These are phyloP conservation scores for Caranx melampygus DNA, from an alignment of 2,113 vertebrate species.

Conservation along the genomic window DNA sequence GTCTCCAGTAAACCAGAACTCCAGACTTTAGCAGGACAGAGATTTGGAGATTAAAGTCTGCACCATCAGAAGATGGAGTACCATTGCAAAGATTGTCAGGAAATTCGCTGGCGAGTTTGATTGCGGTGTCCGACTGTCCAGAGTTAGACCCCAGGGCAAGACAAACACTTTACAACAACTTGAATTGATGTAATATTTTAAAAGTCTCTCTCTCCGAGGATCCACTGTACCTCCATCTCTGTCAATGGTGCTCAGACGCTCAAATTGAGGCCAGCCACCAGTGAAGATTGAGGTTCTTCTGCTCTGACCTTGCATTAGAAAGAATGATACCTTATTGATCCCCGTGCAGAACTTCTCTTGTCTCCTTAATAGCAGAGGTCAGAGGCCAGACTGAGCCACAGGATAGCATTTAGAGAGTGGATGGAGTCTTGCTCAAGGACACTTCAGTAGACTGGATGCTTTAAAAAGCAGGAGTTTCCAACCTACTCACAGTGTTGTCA, in stretches of 20 bases:
- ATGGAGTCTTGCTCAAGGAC: conserved; percentile 45
- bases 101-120: too few species aligned
- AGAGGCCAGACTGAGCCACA: conserved; percentile 48
- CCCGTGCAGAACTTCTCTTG: conserved; percentile 39
- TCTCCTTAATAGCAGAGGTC: conserved; percentile 59
- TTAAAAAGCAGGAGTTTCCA: conserved; percentile 21
- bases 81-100: too few species aligned
- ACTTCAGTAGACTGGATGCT: conserved; percentile 26
- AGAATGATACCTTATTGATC: conserved; percentile 67
- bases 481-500: conserved; percentile 14
- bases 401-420: conserved; percentile 16
- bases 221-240: conserved; percentile 9
- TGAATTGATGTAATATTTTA: conserved; percentile 1
- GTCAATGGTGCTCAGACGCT: neutral
- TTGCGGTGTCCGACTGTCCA: too few species aligned
- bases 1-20: neutral
- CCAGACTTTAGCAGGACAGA: conserved; percentile 4
- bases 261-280: conserved; percentile 41
- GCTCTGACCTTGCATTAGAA: conserved; percentile 35
- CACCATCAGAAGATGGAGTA: too few species aligned
- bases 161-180: neutral
- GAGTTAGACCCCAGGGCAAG: neutral
- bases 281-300: conserved; percentile 49
- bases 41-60: neutral
- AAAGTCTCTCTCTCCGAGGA: conserved; percentile 21